These are phyloP conservation scores for Buteo buteo DNA, from an alignment of 2,113 vertebrate species.

Conservation along the genomic window DNA sequence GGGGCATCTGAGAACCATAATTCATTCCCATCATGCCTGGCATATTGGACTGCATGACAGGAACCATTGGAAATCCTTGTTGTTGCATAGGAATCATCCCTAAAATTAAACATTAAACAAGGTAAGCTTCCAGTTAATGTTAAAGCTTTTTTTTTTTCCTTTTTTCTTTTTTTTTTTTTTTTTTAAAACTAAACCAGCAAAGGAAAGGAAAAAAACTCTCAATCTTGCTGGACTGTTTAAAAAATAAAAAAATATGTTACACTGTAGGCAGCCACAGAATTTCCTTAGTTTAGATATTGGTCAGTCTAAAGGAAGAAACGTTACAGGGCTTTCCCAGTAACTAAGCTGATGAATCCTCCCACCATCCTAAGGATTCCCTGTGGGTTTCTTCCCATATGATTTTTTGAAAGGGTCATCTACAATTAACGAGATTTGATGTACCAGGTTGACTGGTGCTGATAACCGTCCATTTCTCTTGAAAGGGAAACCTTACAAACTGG, in stretches of 20 bases:
- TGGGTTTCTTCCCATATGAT: background rate
- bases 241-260: background rate
- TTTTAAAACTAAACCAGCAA: background rate
- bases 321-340: background rate
- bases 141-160: background rate
- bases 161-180: background rate
- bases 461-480: background rate
- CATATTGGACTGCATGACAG: slow-evolving; percentile 93
- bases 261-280: background rate
- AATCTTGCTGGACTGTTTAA: background rate
- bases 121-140: background rate
- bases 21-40: slow-evolving; percentile 97
- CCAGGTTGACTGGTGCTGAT: background rate
- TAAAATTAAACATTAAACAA: slow-evolving; percentile 47
- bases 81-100: slow-evolving; percentile 89
- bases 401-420: background rate
- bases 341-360: background rate
- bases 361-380: background rate
- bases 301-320: background rate
- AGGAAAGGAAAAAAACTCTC: background rate
- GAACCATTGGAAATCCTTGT: slow-evolving; percentile 91
- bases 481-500: background rate
- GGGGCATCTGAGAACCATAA: slow-evolving; percentile 89
- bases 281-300: background rate
- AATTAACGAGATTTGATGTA: slow-evolving; percentile 29